Evolutionary conservation across 1,140 invertebrate species (phyloP), one percentile per base, ranked within the genome.

Genomic region (Cotesia vestalis): DNA sequence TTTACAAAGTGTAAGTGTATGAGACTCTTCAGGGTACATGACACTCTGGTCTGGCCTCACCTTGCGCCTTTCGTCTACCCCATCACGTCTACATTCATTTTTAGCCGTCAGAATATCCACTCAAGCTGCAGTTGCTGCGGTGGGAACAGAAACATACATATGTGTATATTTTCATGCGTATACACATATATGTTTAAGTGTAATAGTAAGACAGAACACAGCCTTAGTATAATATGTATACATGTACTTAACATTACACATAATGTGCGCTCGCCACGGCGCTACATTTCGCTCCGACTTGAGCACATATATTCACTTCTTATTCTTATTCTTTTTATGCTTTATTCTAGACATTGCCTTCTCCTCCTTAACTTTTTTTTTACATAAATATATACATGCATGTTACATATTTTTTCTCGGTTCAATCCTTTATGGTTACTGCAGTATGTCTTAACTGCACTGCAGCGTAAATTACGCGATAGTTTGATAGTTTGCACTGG

Each of bases 11-110:
- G 27, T 20, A 59, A 59, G 57, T 59, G 5, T 61, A 61, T 12
- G 52, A 55, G 51, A 20, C 46, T 67, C 66, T 67, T 67, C 27
- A 51, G 12, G 51, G 66, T 67, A 55, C 40, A 67, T 67, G 66
- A 67, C 66, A 67, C 52, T 64, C 40, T 64, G 12, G 38, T 57
- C 66, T 55, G 40, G 8, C 17, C 34, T 35, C 66, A 51, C 66
- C 51, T n/a, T 57, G 38, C 35, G 17, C 38, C 62, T 36, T 53
- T 67, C 51, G 51, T 53, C 9, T 64, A 51, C 40, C 62, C 46
- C 46, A 20, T 67, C 66, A 67, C 66, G 66, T 67, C 66, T 67
- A 40, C 66, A 67, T 67, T 53, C 51, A 67, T 67, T 67, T 51
- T 52, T n/a, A 20, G 34, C 14, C 35, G 9, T 9, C 11, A 38